These are phyloP conservation scores for Myxocyprinus asiaticus DNA, from an alignment of 2,113 vertebrate genomes.

Conservation along the genomic window DNA sequence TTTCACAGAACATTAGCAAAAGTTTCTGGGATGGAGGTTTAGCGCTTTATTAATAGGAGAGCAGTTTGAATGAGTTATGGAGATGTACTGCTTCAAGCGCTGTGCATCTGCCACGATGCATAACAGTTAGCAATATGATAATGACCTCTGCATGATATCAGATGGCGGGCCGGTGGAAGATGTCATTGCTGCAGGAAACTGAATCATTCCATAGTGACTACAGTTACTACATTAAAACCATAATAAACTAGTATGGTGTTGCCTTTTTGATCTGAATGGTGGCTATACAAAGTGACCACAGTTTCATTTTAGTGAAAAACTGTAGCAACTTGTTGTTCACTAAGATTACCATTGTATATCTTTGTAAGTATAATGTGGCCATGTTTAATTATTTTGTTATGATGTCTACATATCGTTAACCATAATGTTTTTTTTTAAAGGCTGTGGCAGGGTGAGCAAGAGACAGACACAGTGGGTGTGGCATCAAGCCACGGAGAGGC, in stretches of 20 bases:
- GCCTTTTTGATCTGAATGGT: too few relatives aligned
- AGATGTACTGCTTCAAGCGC: slow-evolving; percentile 9
- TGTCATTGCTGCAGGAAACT: background rate
- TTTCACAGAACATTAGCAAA: background rate
- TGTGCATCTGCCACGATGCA: slow-evolving; percentile 12
- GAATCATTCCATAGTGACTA: background rate
- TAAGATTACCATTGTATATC: too few relatives aligned
- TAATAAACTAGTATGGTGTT: too few relatives aligned
- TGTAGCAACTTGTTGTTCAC: too few relatives aligned
- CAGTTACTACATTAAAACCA: background rate
- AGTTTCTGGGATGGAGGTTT: background rate
- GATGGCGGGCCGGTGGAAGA: slow-evolving; percentile 1
- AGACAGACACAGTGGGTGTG: too few relatives aligned
- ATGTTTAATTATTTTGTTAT: too few relatives aligned
- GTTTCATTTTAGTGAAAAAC: background rate
- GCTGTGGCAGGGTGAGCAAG: too few relatives aligned
- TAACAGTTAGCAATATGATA: slow-evolving; percentile 8
- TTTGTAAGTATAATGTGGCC: too few relatives aligned
- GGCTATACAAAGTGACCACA: background rate
- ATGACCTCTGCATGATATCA: slow-evolving; percentile 18
- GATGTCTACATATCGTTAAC: too few relatives aligned
- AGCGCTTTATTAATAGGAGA: slow-evolving; percentile 10
- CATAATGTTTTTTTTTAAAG: too few relatives aligned
- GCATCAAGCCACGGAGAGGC: too few relatives aligned
- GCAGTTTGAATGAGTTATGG: slow-evolving; percentile 10